Base-by-base conservation (phyloP, 2,113 vertebrate genomes). In the Xyrauchen texanus region DNA sequence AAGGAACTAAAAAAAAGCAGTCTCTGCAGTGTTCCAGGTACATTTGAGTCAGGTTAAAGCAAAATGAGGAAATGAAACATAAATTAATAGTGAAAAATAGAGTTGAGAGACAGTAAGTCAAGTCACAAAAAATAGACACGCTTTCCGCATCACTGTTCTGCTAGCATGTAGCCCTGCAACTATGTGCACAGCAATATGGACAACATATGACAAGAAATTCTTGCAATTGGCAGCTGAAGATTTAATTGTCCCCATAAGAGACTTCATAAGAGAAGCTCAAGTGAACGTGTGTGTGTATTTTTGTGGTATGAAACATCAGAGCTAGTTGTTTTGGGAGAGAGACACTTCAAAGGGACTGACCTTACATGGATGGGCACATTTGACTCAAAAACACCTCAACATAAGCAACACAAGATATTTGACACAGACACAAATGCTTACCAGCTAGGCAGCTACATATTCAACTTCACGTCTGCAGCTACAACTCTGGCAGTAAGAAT, bases 41-140 rank as follows among this genome's bases (percentile, higher is more conserved):
- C 46, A 49, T 74, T 47, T 72, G 42, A 47, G 71, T 61, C 9
- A 74, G 58, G 71, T 74, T 47, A 21, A 1, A 60, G 13, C 10
- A 7, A 12, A 21, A 62, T 63, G 71, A 7, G 46, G 71, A 74
- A 74, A 60, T 49, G 58, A 74, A 74, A 72, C 44, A 34, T 34
- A 74, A 46, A 74, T 51, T 51, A 34, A 70, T 55, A 42, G 3
- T 42, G 57, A 61, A 0, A 55, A 73, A 9, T 51, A 5, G 16
- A 49, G 7, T 49, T 15, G 57, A 73, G 15, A 62, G 13, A 73
- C 21, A 73, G 45, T 47, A 58, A n/a, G 21, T 34, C 21, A 34
- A 34, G 21, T 34, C 21, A 34, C 1, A 34, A 34, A 34, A 1
- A 34, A 3, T 34, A 34, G 21, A 34, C 21, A 34, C 21, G 3